A percentile compares a stretch with the other conserved stretches of the same genome.
Evolutionary conservation across 2,797 vertebrate genomes (phyloP).

Genomic region (Acipenser oxyrinchus): DNA sequence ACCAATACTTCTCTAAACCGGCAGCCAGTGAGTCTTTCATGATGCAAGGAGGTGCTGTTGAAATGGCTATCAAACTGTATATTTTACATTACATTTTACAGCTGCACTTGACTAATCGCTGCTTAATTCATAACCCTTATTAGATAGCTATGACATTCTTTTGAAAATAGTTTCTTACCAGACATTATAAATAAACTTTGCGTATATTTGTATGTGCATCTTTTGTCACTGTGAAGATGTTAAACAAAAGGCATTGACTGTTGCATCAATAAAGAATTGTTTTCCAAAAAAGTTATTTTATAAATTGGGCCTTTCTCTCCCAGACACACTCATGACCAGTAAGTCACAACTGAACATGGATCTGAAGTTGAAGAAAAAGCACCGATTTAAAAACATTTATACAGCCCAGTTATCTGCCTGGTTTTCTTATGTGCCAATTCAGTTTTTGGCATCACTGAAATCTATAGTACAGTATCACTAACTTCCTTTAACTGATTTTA

Average conservation of each 20-base stretch:
- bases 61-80: neutral
- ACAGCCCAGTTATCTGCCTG: too few species aligned
- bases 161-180: constrained; percentile 17
- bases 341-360: too few species aligned
- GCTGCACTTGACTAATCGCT: neutral
- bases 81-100: neutral
- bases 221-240: neutral
- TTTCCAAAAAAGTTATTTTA: neutral
- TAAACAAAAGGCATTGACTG: neutral
- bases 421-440: too few species aligned
- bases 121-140: neutral
- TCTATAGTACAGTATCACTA: too few species aligned
- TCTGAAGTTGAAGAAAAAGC: too few species aligned
- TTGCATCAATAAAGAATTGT: neutral
- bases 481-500: too few species aligned
- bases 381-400: too few species aligned
- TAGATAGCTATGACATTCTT: neutral
- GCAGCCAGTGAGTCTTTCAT: neutral
- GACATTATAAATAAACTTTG: neutral
- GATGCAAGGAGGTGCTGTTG: constrained; percentile 16
- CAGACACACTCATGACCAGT: too few species aligned
- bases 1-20: constrained; percentile 60
- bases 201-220: neutral
- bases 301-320: too few species aligned
- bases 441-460: too few species aligned